Evolutionary conservation across 2,888 invertebrate species (phyloP), one percentile per base, ranked within the genome.

Genomic region (Seladonia tumulorum): DNA sequence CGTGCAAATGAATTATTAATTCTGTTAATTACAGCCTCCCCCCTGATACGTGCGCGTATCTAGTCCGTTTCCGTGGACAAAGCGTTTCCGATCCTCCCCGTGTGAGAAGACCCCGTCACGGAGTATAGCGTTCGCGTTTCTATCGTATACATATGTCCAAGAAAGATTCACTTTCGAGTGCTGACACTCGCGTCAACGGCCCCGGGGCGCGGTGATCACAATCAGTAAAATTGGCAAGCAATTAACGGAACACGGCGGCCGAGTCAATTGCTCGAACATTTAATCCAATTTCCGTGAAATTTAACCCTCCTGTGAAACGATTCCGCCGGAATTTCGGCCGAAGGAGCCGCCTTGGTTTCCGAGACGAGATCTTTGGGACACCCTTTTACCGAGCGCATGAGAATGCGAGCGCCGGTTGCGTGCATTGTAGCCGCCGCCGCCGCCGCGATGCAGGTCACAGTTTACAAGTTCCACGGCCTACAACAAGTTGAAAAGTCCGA

Each of bases 1-100:
- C 42, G 45, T 66, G 18, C 35, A 35, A 45, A 60, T 72, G 72
- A 79, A 79, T 79, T 79, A 79, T 72, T 72, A 72, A 79, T 72
- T 10, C 57, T 72, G 72, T 60, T 79, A 79, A 79, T 79, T 72
- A 72, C 29, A 45, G 39, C n/a, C n/a, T 0, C 29, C 25, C 16
- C 22, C 29, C 5, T 2, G 2, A 45, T 45, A 22, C 22, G 49
- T 22, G 18, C 7, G 29, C 29, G 7, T 22, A 8, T 35, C 18
- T 18, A 8, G 35, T 47, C 76, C 76, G 76, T 63, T 76, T 45
- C 76, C n/a, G 18, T 29, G 45, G 68, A 68, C n/a, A 68, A 66
- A 66, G 35, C 35, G 18, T 66, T 66, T 66, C 66, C 66, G 66
- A 66, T 66, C 35, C 66, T 16, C 5, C 18, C 66, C 18, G 35